A percentile compares a stretch with the other conserved stretches of the same genome.
These are phyloP conservation scores for Orthosia cruda DNA, from an alignment of 2,888 invertebrate species.

Conservation along the genomic window DNA sequence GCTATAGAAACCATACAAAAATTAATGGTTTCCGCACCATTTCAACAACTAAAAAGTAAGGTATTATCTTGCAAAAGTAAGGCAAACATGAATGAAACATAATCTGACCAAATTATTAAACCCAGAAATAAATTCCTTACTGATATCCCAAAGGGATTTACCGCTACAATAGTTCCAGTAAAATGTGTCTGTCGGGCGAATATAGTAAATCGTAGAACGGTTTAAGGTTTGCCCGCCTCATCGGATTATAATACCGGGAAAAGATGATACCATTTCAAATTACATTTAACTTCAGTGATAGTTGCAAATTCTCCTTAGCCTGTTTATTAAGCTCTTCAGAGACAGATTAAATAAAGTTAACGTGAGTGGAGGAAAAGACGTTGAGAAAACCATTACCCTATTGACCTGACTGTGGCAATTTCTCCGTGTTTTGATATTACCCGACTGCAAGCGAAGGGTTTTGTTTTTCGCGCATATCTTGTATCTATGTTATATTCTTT, in stretches of 20 bases:
- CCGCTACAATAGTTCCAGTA: not conserved
- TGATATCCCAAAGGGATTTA: not conserved
- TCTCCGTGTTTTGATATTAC: too few species aligned
- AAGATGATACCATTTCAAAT: slow-evolving; percentile 19
- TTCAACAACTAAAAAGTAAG: too few species aligned
- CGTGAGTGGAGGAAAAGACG: not conserved
- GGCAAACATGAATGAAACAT: too few species aligned
- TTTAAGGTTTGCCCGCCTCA: not conserved
- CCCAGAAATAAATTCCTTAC: not conserved
- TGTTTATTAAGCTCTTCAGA: not conserved
- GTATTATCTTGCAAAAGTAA: too few species aligned
- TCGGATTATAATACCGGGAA: slow-evolving; percentile 7
- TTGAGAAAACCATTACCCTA: not conserved
- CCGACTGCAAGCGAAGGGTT: too few species aligned
- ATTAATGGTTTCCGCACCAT: too few species aligned
- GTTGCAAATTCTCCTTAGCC: not conserved
- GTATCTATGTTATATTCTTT: too few species aligned
- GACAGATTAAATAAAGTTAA: not conserved
- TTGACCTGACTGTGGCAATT: too few species aligned
- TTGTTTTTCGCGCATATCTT: too few species aligned
- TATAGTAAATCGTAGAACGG: not conserved
- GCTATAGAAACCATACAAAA: too few species aligned
- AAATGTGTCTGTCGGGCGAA: not conserved
- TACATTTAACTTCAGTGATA: slow-evolving; percentile 15
- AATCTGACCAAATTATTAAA: too few species aligned